Evolutionary conservation across 1,140 invertebrate genomes (phyloP).

Genomic region (Drosophila navojoa): DNA sequence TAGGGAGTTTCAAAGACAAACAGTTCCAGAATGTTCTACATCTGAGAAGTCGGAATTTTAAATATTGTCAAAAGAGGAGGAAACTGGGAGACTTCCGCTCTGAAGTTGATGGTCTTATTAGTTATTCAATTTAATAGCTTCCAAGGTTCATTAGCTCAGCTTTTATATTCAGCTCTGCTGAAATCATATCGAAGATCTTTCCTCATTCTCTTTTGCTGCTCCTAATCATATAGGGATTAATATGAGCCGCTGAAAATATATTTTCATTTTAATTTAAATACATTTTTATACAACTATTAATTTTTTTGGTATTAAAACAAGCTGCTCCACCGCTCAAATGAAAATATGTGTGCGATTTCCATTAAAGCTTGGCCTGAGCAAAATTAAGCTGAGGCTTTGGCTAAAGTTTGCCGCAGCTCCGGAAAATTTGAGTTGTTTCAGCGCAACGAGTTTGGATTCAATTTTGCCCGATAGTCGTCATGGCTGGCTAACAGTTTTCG

Average conservation of each 20-base stretch:
- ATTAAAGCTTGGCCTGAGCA: slow-evolving; percentile 7
- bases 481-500: slow-evolving; percentile 75
- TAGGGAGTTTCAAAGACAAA: too few relatives aligned
- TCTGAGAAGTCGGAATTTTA: too few relatives aligned
- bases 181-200: too few relatives aligned
- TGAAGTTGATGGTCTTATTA: too few relatives aligned
- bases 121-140: too few relatives aligned
- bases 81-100: too few relatives aligned
- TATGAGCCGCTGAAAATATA: background rate
- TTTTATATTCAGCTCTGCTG: too few relatives aligned
- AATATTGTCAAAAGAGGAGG: too few relatives aligned
- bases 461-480: slow-evolving; percentile 65
- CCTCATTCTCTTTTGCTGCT: too few relatives aligned
- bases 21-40: too few relatives aligned
- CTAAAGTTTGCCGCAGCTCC: slow-evolving; percentile 12
- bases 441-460: slow-evolving; percentile 54
- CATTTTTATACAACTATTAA: background rate
- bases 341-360: slow-evolving; percentile 1
- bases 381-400: slow-evolving; percentile 24
- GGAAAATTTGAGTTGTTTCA: slow-evolving; percentile 31
- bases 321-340: background rate
- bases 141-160: too few relatives aligned
- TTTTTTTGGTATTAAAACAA: background rate
- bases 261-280: background rate
- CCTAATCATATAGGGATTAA: too few relatives aligned